Conservation (phyloP, 2,888 invertebrate species). For the Nomada flava region DNA sequence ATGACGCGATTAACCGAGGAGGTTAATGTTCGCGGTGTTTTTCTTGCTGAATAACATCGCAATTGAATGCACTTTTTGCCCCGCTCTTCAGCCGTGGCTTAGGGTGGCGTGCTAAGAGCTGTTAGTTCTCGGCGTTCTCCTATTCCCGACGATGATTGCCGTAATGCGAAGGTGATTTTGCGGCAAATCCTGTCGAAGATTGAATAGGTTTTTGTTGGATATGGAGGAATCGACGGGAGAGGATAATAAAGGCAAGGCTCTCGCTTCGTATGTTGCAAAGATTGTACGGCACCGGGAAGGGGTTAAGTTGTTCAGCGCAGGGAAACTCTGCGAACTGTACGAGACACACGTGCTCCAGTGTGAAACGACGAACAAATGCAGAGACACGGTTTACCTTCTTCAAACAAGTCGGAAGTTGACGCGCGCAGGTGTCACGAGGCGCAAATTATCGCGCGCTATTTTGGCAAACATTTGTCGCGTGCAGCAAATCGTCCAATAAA, state of each 20-base stretch:
- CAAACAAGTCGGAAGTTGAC: neutral
- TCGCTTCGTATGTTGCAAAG: neutral
- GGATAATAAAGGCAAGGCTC: neutral
- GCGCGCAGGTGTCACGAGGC: neutral
- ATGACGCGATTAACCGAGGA: slow-evolving; percentile 41
- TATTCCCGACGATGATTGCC: slow-evolving; percentile 35
- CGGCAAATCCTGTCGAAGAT: slow-evolving; percentile 13
- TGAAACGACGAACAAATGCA: neutral
- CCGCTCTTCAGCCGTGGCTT: neutral
- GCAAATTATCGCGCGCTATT: slow-evolving; percentile 38
- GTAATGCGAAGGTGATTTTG: slow-evolving; percentile 29
- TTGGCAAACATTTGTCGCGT: slow-evolving; percentile 45
- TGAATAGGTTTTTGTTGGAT: slow-evolving; percentile 26
- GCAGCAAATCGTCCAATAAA: slow-evolving; percentile 50
- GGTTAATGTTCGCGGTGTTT: slow-evolving; percentile 29
- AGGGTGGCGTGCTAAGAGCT: slow-evolving; percentile 6
- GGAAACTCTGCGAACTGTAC: neutral
- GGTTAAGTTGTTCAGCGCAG: neutral
- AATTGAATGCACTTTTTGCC: slow-evolving; percentile 14
- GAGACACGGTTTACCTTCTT: slow-evolving; percentile 4
- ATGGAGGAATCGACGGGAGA: neutral
- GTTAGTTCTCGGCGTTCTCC: slow-evolving; percentile 10
- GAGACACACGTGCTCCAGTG: neutral
- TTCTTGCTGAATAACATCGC: slow-evolving; percentile 27
- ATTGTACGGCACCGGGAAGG: neutral